These are phyloP conservation scores for Nothocercus julius DNA, from an alignment of 2,113 vertebrate genomes.

Conservation along the genomic window DNA sequence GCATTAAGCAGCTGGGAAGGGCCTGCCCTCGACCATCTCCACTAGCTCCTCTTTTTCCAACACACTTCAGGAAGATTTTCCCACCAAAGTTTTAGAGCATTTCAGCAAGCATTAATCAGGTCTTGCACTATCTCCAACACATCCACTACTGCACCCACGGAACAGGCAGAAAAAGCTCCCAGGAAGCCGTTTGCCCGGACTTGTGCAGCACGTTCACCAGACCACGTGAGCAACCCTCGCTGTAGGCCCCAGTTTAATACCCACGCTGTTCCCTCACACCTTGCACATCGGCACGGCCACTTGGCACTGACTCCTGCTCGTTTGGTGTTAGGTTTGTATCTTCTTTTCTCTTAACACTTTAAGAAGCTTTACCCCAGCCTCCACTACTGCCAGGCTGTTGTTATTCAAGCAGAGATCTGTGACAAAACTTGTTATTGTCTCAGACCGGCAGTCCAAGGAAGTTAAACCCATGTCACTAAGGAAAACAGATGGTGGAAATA, in stretches of 20 bases:
- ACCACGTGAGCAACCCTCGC: neutral
- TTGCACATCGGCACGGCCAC: accelerated
- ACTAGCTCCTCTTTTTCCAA: neutral
- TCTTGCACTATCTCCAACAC: too few species aligned
- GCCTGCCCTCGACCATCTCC: neutral
- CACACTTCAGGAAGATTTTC: neutral
- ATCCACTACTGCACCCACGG: neutral
- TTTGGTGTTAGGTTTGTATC: neutral
- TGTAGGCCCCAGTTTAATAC: neutral
- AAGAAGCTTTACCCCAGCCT: neutral
- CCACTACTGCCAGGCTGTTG: neutral
- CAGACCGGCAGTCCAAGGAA: neutral
- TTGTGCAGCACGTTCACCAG: neutral
- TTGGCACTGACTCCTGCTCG: neutral
- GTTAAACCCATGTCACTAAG: neutral
- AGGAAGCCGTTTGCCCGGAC: neutral
- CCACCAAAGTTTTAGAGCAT: too few species aligned
- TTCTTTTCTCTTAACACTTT: neutral
- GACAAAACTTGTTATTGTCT: neutral
- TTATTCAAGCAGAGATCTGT: neutral
- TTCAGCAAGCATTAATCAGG: neutral
- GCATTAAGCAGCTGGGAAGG: neutral
- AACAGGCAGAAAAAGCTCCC: neutral
- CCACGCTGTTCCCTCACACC: neutral
- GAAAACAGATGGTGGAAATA: neutral